Percentiles rank a stretch among this genome's conserved stretches.
Conservation (phyloP, 2,797 vertebrate genomes). For the Benthosema pterotum region DNA sequence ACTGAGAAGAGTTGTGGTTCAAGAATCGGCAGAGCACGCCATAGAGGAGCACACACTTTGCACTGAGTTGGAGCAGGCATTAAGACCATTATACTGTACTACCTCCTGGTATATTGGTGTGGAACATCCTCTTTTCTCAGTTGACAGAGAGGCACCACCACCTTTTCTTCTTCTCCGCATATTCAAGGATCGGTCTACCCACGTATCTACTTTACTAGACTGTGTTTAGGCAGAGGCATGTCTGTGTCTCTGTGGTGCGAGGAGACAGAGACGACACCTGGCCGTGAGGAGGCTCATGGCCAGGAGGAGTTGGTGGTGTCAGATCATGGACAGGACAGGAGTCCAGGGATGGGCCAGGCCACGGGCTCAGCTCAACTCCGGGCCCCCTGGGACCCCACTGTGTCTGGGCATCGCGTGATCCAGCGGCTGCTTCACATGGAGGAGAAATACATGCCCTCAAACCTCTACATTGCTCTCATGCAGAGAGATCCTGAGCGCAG, state of each 20-base stretch:
- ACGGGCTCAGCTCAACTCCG: slow-evolving; percentile 49
- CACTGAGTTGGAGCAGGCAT: background rate
- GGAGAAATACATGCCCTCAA: slow-evolving; percentile 76
- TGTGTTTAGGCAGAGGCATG: slow-evolving; percentile 53
- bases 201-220: slow-evolving; percentile 19
- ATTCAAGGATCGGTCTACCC: background rate
- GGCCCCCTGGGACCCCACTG: slow-evolving; percentile 78
- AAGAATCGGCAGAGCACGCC: slow-evolving; percentile 26
- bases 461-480: slow-evolving; percentile 75
- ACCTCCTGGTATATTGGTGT: background rate
- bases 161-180: slow-evolving; percentile 21
- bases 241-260: slow-evolving; percentile 81
- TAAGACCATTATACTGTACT: background rate
- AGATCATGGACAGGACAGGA: too few species aligned
- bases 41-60: slow-evolving; percentile 26
- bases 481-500: slow-evolving; percentile 76
- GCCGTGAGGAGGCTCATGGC: slow-evolving; percentile 4
- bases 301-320: too few species aligned
- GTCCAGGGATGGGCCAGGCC: background rate
- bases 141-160: slow-evolving; percentile 1
- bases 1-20: background rate
- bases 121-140: background rate
- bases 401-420: slow-evolving; percentile 77
- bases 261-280: slow-evolving; percentile 69
- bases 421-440: slow-evolving; percentile 77